Base-by-base conservation (phyloP, 2,888 invertebrate genomes). In the Drosophila longiperda region DNA sequence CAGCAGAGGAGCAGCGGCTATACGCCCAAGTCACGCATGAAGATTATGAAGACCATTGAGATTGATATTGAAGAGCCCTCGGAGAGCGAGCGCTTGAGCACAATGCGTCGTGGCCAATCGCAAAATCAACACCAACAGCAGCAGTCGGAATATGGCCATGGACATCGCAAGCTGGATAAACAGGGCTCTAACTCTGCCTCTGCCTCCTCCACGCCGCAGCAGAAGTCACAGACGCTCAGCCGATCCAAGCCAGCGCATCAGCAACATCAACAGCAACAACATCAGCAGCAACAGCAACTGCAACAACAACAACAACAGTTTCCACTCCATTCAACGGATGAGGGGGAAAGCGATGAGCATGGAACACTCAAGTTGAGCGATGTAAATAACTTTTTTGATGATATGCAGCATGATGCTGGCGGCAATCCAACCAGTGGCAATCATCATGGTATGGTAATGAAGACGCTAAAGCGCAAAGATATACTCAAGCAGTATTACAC, bases 391-490 rank as follows among this genome's bases (percentile, higher is more conserved):
- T 92, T 92, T 64, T 92, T 92, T 36, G 92, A 92, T 57, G 90
- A 90, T 50, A 80, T 90, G 77, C 73, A 80, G 53, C 76, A 79
- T 15, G 82, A 84, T 50, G 71, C 63, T 33, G 57, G 49, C 15
- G 71, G 75, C 2, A 65, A 71, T 45, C 95, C 95, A 94, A 94
- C 87, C 52, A 40, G 32, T 12, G 78, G 63, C 33, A 82, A 79
- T 11, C 95, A 95, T 17, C 95, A 95, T n/a, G 95, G 96, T 68
- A 95, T 96, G 64, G 87, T 92, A 3, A 94, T 96, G 94, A 95
- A 96, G 94, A 96, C 96, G 29, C 96, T 96, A 0, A 96, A 96
- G 82, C 94, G 96, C 50, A 95, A 96, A 91, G 96, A 96, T 91
- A 96, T 96, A 81, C 92, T 96, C 34, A 96, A 96, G 88, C 96